Evolutionary conservation across 2,113 vertebrate genomes (phyloP).

Genomic region (Camarhynchus parvulus): DNA sequence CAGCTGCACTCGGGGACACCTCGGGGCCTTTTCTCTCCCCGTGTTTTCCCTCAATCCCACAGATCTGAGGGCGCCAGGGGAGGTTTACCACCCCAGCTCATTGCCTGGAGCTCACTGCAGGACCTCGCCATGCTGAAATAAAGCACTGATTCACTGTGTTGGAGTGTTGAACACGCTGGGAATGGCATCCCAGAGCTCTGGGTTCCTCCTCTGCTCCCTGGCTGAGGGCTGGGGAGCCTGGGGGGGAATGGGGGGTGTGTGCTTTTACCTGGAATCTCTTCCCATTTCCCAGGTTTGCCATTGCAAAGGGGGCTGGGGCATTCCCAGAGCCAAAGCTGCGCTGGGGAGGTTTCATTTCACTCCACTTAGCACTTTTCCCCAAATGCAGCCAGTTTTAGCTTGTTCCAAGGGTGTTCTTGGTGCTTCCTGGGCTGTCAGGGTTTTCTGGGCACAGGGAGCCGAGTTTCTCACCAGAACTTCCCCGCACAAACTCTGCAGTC

Average conservation of each 20-base stretch:
- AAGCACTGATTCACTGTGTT: slow-evolving; percentile 55
- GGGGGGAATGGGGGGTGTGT: fast-evolving
- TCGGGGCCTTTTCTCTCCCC: fast-evolving
- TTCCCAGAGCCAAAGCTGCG: background rate
- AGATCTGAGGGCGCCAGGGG: fast-evolving
- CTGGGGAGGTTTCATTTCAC: background rate
- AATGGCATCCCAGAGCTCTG: background rate
- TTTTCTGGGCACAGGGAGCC: background rate
- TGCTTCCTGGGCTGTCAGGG: background rate
- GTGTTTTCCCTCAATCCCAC: background rate
- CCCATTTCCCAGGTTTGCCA: fast-evolving
- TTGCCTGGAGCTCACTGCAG: background rate
- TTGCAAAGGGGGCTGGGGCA: background rate
- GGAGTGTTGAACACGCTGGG: background rate
- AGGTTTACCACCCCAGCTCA: fast-evolving
- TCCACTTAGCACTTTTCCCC: background rate
- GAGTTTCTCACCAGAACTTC: background rate
- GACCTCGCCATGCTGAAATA: background rate
- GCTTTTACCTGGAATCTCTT: background rate
- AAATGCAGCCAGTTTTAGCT: background rate
- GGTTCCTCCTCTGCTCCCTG: background rate
- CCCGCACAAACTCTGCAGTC: fast-evolving
- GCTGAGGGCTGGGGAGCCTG: background rate
- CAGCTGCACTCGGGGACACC: background rate
- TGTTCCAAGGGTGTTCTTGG: background rate